Evolutionary conservation across 2,888 invertebrate species (phyloP), one percentile per base, ranked within the genome.

Genomic region (Acleris cristana): DNA sequence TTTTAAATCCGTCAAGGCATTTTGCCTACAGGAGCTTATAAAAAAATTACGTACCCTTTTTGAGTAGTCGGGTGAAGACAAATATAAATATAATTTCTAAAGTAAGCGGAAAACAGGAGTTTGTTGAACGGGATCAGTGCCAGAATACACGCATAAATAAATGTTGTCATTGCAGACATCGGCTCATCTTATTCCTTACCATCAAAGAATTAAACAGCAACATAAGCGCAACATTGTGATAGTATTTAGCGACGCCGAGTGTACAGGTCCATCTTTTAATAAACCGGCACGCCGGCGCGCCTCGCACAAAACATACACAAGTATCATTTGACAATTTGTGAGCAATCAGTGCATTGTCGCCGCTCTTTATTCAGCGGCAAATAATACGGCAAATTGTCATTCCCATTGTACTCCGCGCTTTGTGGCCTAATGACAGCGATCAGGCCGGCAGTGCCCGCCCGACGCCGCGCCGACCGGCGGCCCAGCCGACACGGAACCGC

Each of bases 281-380:
- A 88, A 87, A 84, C 67, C 74, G 71, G 70, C 71, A 78, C 80
- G 79, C 85, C 80, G 92, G 89, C 88, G 89, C 89, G 87, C 84
- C 89, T 75, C 82, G 80, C 77, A 90, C 89, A 90, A 90, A 90
- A 89, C 90, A 89, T 86, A 88, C 85, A 82, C 80, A 81, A 87
- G 91, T 91, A 91, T 92, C 92, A 92, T 92, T 89, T 88, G 91
- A 92, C 92, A 92, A 92, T 92, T 92, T 90, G 92, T 84, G 90
- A 92, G 92, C 92, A 92, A 92, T 92, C 92, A 90, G 82, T 85
- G 88, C 89, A 87, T 92, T 92, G 92, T 92, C 92, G 86, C 90
- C 92, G 91, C 88, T 84, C 91, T 91, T 92, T 92, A 92, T 92
- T 92, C 92, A 89, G 82, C 84, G 81, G 85, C 90, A 87, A 90